Base-by-base conservation (phyloP, 2,888 invertebrate species). In the Netelia inedita region DNA sequence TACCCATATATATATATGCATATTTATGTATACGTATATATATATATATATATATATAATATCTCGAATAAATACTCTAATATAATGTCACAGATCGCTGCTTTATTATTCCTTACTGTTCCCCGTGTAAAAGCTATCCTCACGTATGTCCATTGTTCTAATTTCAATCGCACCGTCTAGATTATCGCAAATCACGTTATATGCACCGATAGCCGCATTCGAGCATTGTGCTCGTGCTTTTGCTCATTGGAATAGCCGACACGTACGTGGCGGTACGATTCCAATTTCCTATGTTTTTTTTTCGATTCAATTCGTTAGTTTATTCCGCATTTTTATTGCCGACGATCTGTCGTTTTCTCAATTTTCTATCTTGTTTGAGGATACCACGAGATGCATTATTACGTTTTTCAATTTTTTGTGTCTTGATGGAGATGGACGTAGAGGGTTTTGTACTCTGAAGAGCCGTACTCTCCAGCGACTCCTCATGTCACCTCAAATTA, bases 401-500 rank as follows among this genome's bases (percentile, higher is more conserved):
- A 16, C 72, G 72, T 81, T 72, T 82, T 46, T 86, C 79, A 46
- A 82, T 41, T 57, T 79, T 86, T 50, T 71, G 71, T 11, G 86
- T 88, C 82, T 87, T 88, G 16, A 76, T 50, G 16, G 85, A 46
- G 82, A 88, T 86, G 59, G 92, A 92, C 10, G 92, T 91, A 16
- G 92, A 92, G 74, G 92, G 91, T 82, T 87, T 90, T 19, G 5
- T 57, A 43, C 74, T 80, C 89, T 89, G 91, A 85, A 88, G 89
- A 83, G 86, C 85, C 16, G 76, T 65, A 43, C 84, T 88, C 90
- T 87, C 89, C 90, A 91, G 91, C 28, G 81, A 59, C 73, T 87
- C 89, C 90, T 92, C 91, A 86, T 94, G 95, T 95, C 95, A 95
- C 94, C 95, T 95, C 75, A 94, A 92, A 84, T 93, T 93, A 94